Evolutionary conservation across 2,888 invertebrate genomes (phyloP).

Genomic region (Zhuqinia jingwanae): DNA sequence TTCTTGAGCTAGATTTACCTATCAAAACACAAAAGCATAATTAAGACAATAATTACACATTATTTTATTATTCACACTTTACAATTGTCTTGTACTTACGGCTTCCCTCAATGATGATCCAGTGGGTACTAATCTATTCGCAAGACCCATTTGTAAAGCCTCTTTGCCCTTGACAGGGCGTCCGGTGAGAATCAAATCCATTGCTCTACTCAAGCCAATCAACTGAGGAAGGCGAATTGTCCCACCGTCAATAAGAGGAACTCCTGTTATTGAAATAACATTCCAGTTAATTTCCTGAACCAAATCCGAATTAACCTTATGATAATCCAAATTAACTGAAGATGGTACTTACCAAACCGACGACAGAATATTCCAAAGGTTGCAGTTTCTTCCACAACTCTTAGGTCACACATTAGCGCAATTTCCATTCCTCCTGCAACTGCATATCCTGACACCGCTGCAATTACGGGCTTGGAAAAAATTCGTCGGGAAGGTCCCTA

Average conservation of each 20-base stretch:
- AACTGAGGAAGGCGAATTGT: slow-evolving; percentile 88
- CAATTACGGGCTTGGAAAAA: slow-evolving; percentile 92
- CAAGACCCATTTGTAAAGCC: slow-evolving; percentile 87
- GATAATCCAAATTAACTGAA: no score
- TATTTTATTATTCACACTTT: no score
- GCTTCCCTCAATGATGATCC: slow-evolving; percentile 92
- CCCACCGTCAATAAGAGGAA: slow-evolving; percentile 77
- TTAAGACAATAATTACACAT: no score
- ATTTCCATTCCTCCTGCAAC: slow-evolving; percentile 96
- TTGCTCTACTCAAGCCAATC: slow-evolving; percentile 91
- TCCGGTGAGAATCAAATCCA: slow-evolving; percentile 95
- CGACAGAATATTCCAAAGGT: slow-evolving; percentile 93
- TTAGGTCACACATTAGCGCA: slow-evolving; percentile 93
- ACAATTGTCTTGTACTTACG: no score
- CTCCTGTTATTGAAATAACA: no score
- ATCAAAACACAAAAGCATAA: no score
- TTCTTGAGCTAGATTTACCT: slow-evolving; percentile 87
- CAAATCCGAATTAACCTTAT: no score
- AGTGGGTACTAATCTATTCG: slow-evolving; percentile 88
- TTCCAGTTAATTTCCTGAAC: no score
- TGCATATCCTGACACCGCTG: slow-evolving; percentile 94
- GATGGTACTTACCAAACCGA: no score
- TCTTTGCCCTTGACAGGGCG: slow-evolving; percentile 82
- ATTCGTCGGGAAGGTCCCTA: slow-evolving; percentile 86
- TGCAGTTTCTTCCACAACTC: slow-evolving; percentile 93